Percentiles rank a stretch among this genome's conserved stretches.
Conservation (phyloP, 2,113 vertebrate species). For the Phylloscopus trochiloides region DNA sequence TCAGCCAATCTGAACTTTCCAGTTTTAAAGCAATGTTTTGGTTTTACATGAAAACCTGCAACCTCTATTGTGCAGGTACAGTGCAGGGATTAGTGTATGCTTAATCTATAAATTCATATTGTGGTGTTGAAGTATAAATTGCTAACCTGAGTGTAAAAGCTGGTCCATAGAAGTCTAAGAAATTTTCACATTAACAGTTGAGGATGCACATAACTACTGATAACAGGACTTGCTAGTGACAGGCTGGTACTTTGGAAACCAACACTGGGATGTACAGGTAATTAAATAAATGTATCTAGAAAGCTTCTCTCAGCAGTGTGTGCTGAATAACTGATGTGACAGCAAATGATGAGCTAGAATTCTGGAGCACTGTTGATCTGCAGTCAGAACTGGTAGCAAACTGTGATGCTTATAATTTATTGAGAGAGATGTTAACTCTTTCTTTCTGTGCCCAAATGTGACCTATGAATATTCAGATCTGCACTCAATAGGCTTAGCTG, state of each 20-base stretch:
- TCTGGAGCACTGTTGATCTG: slow-evolving; percentile 9
- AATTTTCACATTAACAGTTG: neutral
- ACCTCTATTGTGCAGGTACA: neutral
- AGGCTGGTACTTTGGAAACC: slow-evolving; percentile 12
- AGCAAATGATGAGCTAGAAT: neutral
- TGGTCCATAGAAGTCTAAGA: neutral
- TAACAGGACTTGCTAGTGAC: neutral
- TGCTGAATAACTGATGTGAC: slow-evolving; percentile 32
- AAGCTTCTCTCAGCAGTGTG: neutral
- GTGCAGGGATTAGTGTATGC: neutral
- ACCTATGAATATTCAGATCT: neutral
- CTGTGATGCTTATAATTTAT: neutral
- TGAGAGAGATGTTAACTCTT: neutral
- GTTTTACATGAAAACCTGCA: neutral
- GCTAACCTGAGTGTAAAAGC: neutral
- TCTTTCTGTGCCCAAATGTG: neutral
- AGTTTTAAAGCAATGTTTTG: neutral
- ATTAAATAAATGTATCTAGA: slow-evolving; percentile 50
- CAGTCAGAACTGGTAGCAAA: neutral
- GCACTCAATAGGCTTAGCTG: neutral
- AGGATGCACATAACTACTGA: neutral
- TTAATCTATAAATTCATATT: neutral
- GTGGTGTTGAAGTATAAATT: neutral
- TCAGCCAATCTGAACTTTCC: neutral
- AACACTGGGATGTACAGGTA: neutral